These are phyloP conservation scores for Nettapus auritus DNA, from an alignment of 2,113 vertebrate species.

Conservation along the genomic window DNA sequence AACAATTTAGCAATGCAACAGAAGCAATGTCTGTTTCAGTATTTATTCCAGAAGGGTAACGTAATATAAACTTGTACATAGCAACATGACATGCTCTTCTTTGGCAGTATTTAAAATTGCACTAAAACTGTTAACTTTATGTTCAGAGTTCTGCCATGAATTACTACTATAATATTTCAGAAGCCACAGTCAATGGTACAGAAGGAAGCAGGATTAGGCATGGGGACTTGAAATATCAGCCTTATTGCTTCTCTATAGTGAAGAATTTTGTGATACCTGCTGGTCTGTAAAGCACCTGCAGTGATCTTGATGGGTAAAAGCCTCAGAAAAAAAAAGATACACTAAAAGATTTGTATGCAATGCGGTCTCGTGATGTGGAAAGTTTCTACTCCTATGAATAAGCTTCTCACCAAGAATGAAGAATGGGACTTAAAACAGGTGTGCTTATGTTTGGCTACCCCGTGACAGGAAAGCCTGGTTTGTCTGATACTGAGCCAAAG, in stretches of 20 bases:
- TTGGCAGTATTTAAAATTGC: not conserved
- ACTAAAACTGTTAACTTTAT: not conserved
- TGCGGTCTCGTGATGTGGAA: not conserved
- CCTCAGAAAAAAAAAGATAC: fast-evolving
- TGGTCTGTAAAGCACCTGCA: not conserved
- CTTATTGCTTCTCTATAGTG: fast-evolving
- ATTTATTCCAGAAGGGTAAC: not conserved
- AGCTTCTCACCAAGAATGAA: not conserved
- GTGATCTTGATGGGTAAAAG: not conserved
- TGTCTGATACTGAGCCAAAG: not conserved
- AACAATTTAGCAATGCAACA: not conserved
- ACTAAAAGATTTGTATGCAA: not conserved
- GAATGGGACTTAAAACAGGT: fast-evolving
- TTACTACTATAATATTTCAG: not conserved
- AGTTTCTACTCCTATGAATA: not conserved
- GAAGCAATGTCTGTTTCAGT: not conserved
- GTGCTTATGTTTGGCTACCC: not conserved
- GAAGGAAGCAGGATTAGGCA: not conserved
- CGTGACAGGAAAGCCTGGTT: no score
- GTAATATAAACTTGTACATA: not conserved
- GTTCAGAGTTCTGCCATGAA: not conserved
- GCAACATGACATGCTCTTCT: not conserved
- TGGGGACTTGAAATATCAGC: not conserved
- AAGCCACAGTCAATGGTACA: not conserved
- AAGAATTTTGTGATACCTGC: not conserved